Base-by-base conservation (phyloP, 2,888 invertebrate genomes). In the Yponomeuta sedellus region DNA sequence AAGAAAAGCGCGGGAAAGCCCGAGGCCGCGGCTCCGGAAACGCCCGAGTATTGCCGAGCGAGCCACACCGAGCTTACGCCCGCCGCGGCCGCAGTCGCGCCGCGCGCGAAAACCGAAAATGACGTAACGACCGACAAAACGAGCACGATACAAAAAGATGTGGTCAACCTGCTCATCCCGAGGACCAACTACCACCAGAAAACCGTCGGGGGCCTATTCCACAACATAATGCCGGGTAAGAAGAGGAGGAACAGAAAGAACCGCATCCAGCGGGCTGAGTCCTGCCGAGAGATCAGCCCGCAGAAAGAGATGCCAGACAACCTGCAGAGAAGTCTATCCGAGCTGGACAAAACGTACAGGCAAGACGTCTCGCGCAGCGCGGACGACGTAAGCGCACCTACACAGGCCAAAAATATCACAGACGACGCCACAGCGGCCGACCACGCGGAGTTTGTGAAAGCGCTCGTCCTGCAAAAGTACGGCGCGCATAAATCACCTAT, bases 391-490 rank as follows among this genome's bases (percentile, higher is more conserved):
- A 68, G 70, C 69, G 71, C 78, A 70, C 83, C 82, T 72, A 79
- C 81, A 72, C 76, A 75, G 64, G 80, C 80, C 82, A 76, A 82
- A 88, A 90, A 90, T 89, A 89, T 71, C 67, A 74, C 69, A 71
- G 73, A 75, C 72, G 72, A 72, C 69, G 69, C 70, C 74, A 73
- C 78, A 71, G 72, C 76, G 70, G 74, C 72, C 72, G 82, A 81
- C 72, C 77, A 77, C 66, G 88, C 89, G 66, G 88, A 86, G 75
- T 89, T 84, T 77, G 88, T 89, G 63, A 86, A 83, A 76, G 87
- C 87, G 71, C 74, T 88, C 67, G 89, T 90, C 71, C 79, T 88
- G 80, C 87, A 89, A 72, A 89, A 88, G 81, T 88, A 89, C 83
- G 44, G 44, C 44, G 83, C 86, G 66, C 82, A 80, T 75, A 76